Conservation (phyloP, 2,797 vertebrate species). For the Thunnus albacares region DNA sequence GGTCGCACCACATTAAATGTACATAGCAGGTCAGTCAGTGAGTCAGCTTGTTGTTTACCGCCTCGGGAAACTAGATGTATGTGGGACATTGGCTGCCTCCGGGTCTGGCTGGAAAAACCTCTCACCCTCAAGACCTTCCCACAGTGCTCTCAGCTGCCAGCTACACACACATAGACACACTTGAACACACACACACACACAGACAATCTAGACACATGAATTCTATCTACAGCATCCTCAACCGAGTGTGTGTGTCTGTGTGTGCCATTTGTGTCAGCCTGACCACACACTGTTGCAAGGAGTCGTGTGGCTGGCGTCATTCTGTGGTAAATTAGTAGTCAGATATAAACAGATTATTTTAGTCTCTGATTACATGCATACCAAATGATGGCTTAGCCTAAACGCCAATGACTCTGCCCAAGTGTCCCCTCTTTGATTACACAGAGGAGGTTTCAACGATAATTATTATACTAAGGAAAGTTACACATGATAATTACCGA, state of each 20-base stretch:
- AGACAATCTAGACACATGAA: slow-evolving; percentile 36
- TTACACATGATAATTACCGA: slow-evolving; percentile 18
- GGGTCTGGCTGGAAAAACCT: slow-evolving; percentile 75
- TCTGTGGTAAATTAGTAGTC: slow-evolving; percentile 79
- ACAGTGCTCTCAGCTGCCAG: slow-evolving; percentile 51
- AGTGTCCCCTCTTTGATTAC: slow-evolving; percentile 64
- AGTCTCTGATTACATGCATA: slow-evolving; percentile 73
- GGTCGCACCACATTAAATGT: slow-evolving; percentile 27
- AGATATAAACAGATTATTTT: slow-evolving; percentile 73
- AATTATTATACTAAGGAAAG: slow-evolving; percentile 57
- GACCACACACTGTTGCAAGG: slow-evolving; percentile 67
- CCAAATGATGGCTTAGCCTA: slow-evolving; percentile 72
- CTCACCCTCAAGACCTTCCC: slow-evolving; percentile 71
- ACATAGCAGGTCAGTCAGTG: slow-evolving; percentile 58
- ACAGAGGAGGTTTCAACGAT: slow-evolving; percentile 37
- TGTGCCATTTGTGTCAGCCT: slow-evolving; percentile 51
- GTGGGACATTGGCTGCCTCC: slow-evolving; percentile 76
- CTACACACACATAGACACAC: slow-evolving; percentile 29
- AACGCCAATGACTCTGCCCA: slow-evolving; percentile 61
- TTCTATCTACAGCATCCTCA: slow-evolving; percentile 50
- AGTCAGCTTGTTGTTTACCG: slow-evolving; percentile 72
- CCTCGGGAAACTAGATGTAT: slow-evolving; percentile 68
- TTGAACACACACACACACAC: slow-evolving; percentile 19
- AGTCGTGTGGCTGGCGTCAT: slow-evolving; percentile 68
- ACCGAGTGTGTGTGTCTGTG: slow-evolving; percentile 26